Evolutionary conservation across 2,888 invertebrate species (phyloP).

Genomic region (Chrysolina oricalcia): DNA sequence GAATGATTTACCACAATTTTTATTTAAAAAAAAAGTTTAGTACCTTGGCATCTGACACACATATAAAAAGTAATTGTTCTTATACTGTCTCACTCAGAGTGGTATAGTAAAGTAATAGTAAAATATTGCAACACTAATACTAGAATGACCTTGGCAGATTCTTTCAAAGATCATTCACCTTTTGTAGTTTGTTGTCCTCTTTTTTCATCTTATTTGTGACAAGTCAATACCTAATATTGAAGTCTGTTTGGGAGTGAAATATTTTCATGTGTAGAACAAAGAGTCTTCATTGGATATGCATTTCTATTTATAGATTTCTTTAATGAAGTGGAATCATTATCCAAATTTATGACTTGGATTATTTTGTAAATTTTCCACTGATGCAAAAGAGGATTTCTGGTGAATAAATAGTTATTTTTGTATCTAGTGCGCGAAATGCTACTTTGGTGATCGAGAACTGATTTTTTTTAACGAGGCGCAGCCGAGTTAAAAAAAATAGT

Average conservation of each 20-base stretch:
- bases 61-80: too few relatives aligned
- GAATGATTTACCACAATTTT: background rate
- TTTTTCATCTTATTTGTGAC: background rate
- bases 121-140: background rate
- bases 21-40: too few relatives aligned
- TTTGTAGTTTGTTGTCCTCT: background rate
- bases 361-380: constrained; percentile 10
- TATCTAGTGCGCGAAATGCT: too few relatives aligned
- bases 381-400: background rate
- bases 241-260: constrained; percentile 1
- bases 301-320: constrained; percentile 10
- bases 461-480: too few relatives aligned
- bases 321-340: background rate
- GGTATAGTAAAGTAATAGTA: background rate
- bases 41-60: too few relatives aligned
- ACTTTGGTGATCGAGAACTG: too few relatives aligned
- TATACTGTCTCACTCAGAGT: background rate
- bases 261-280: constrained; percentile 17
- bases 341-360: background rate
- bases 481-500: too few relatives aligned
- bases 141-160: background rate
- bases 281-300: background rate
- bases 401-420: too few relatives aligned
- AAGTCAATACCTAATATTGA: constrained; percentile 8
- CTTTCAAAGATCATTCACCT: background rate